These are phyloP conservation scores for Parauchenoglanis punctatus DNA, from an alignment of 2,797 vertebrate genomes.

Conservation along the genomic window DNA sequence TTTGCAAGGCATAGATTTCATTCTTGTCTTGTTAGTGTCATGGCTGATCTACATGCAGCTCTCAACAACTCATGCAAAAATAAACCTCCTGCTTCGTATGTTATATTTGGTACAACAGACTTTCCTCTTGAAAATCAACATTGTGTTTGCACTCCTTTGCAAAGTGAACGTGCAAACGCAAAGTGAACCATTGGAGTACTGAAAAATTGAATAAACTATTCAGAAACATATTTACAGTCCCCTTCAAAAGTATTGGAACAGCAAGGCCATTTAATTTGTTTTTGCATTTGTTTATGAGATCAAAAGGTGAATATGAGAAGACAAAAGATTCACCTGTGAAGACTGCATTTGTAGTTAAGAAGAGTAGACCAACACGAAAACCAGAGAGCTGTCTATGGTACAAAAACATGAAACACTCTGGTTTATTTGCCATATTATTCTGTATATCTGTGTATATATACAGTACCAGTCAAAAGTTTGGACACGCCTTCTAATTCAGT, in stretches of 20 bases:
- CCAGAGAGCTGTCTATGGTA: too few species aligned
- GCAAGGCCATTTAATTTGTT: too few species aligned
- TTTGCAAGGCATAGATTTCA: conserved; percentile 5
- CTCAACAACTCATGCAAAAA: conserved; percentile 5
- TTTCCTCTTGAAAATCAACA: background rate
- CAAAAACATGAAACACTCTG: too few species aligned
- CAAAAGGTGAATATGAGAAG: too few species aligned
- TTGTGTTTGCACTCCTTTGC: background rate
- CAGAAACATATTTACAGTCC: background rate
- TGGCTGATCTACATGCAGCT: conserved; percentile 2
- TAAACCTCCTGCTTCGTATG: background rate
- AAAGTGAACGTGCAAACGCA: background rate
- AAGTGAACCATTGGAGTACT: background rate
- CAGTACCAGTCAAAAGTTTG: too few species aligned
- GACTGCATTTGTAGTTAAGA: too few species aligned
- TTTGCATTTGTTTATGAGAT: too few species aligned
- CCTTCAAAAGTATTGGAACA: too few species aligned
- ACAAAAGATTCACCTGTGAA: too few species aligned
- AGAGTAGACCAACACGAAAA: too few species aligned
- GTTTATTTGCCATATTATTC: too few species aligned
- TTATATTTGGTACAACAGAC: background rate
- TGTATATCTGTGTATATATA: background rate
- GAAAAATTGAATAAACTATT: background rate
- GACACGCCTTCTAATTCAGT: too few species aligned
- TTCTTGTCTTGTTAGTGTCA: conserved; percentile 30